phyloP scores from a whole-genome alignment of 2,888 invertebrate species.

The Drosophila rubida region DNA sequence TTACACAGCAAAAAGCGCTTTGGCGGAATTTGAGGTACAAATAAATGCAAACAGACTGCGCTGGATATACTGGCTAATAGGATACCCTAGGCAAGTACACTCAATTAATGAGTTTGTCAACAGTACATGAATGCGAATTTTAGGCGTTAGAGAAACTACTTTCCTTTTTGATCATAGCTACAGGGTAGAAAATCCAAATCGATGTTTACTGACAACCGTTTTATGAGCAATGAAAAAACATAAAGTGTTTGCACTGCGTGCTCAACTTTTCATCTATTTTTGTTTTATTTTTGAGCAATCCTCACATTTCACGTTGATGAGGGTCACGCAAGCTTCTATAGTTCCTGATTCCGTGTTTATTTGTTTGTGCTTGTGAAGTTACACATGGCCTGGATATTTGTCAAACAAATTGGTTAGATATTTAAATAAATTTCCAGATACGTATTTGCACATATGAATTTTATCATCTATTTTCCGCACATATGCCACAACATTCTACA shows the following conservation, averaged over 20 bases:
- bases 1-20: conserved; percentile 28
- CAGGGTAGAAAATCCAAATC: neutral
- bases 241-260: conserved; percentile 36
- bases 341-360: neutral
- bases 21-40: conserved; percentile 1
- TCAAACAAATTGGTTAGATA: conserved; percentile 51
- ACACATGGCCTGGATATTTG: conserved; percentile 47
- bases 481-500: conserved; percentile 14
- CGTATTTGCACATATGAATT: conserved; percentile 27
- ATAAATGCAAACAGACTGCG: neutral
- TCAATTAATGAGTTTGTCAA: too few relatives aligned
- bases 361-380: conserved; percentile 13
- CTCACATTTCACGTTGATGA: conserved; percentile 46
- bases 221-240: conserved; percentile 43
- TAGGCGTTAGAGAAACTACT: too few relatives aligned
- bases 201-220: conserved; percentile 27
- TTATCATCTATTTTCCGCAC: neutral
- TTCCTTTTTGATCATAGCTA: too few relatives aligned
- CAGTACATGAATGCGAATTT: too few relatives aligned
- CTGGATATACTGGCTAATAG: neutral
- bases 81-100: conserved; percentile 1
- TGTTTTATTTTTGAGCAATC: conserved; percentile 23
- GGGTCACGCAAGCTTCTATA: conserved; percentile 34
- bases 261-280: conserved; percentile 12
- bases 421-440: conserved; percentile 19